Evolutionary conservation across 2,888 invertebrate species (phyloP).

Genomic region (Aspidiotus rigidus): DNA sequence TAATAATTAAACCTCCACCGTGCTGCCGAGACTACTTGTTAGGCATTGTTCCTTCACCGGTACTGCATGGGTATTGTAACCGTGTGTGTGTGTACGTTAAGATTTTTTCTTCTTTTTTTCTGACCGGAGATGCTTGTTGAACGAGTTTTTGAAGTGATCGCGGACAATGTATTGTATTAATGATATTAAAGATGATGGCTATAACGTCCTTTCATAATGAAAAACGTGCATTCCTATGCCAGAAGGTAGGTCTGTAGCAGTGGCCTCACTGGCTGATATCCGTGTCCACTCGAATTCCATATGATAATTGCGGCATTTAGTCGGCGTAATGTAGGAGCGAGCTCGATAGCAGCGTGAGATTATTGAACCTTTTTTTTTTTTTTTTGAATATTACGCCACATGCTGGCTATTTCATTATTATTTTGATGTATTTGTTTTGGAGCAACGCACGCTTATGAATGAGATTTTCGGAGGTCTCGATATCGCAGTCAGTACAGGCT

Average conservation of each 20-base stretch:
- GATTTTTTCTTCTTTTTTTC: no score
- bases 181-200: constrained; percentile 1
- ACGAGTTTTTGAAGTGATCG: no score
- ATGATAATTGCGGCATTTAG: constrained; percentile 2
- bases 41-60: no score
- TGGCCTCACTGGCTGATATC: not conserved
- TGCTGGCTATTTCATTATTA: not conserved
- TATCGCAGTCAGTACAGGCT: no score
- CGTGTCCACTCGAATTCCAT: not conserved
- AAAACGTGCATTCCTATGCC: not conserved
- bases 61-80: no score
- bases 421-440: no score
- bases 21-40: no score
- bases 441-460: no score
- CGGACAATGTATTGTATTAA: not conserved
- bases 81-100: no score
- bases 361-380: not conserved
- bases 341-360: not conserved
- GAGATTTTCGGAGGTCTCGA: no score
- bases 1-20: no score
- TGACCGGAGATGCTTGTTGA: no score
- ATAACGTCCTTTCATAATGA: not conserved
- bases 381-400: not conserved
- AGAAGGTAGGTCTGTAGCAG: not conserved
- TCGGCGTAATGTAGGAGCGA: constrained; percentile 2